phyloP scores from a whole-genome alignment of 2,797 vertebrate species.

The Silurus lanzhouensis region DNA sequence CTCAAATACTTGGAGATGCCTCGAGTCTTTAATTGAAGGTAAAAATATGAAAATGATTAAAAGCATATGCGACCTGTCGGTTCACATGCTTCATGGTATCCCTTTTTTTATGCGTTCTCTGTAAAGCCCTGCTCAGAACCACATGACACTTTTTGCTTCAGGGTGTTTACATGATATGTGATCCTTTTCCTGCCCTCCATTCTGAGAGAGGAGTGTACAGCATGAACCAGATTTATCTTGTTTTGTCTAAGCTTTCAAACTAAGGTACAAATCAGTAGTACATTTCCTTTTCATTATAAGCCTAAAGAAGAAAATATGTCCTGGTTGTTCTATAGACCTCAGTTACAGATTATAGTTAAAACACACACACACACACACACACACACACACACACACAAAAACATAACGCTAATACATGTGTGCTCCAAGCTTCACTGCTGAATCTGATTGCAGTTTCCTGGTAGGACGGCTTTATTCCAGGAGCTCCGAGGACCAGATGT shows the following conservation, averaged over 20 bases:
- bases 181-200: conserved; percentile 16
- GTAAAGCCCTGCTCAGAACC: background rate
- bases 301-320: background rate
- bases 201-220: conserved; percentile 10
- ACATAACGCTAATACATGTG: background rate
- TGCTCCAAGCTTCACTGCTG: background rate
- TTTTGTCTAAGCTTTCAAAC: background rate
- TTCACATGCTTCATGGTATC: background rate
- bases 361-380: too few species aligned
- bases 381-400: too few species aligned
- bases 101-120: background rate
- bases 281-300: background rate
- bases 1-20: background rate
- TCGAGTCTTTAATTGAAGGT: background rate
- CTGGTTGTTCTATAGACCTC: background rate
- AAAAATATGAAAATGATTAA: background rate
- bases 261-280: background rate
- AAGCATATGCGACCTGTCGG: too few species aligned
- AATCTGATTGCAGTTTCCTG: conserved; percentile 40
- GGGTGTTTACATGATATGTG: conserved; percentile 52
- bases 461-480: conserved; percentile 13
- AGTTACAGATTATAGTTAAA: background rate
- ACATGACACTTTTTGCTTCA: background rate
- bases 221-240: background rate
- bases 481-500: background rate